Evolutionary conservation across 1,140 invertebrate species (phyloP), one percentile per base, ranked within the genome.

Genomic region (Drosophila triauraria): DNA sequence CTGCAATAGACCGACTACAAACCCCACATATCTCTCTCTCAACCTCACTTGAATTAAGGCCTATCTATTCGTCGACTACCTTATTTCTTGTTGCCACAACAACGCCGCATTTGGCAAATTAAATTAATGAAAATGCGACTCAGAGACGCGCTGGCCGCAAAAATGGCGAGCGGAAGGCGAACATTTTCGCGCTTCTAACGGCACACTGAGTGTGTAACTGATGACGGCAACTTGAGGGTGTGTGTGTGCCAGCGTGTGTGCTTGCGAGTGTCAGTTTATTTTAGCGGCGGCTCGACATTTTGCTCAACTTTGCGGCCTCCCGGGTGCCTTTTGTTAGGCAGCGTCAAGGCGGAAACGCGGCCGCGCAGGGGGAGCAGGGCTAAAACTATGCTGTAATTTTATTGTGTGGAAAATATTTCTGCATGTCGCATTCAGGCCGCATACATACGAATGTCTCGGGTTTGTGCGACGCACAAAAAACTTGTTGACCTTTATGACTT

Each of bases 91-190:
- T 10, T 56, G 35, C 38, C 53, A 40, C 35, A 40, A 56, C 53
- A 40, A 42, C 8, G 53, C 35, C 53, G 53, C 80, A 76, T 84
- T 83, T 84, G 54, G 47, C 78, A 84, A 80, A 84, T 80, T 51
- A 84, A 84, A 80, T 83, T 83, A 84, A 84, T 83, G 77, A 68
- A 84, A 84, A 70, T 64, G 78, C 46, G 60, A 57, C 60, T 63
- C 47, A 35, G 58, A n/a, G 27, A 48, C 64, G 53, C 35, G 40
- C 23, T 35, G 56, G 27, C 72, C 72, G 20, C 58, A 54, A 56
- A 70, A 82, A 78, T 57, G 65, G 42, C 51, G 59, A 80, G 50
- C 72, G 81, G 62, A 76, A 76, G 30, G 51, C 64, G 76, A 43
- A 62, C 65, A 76, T 76, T 83, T 83, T 70, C 64, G 50, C 70